phyloP scores from a whole-genome alignment of 2,888 invertebrate genomes.

The Andrena marginata region DNA sequence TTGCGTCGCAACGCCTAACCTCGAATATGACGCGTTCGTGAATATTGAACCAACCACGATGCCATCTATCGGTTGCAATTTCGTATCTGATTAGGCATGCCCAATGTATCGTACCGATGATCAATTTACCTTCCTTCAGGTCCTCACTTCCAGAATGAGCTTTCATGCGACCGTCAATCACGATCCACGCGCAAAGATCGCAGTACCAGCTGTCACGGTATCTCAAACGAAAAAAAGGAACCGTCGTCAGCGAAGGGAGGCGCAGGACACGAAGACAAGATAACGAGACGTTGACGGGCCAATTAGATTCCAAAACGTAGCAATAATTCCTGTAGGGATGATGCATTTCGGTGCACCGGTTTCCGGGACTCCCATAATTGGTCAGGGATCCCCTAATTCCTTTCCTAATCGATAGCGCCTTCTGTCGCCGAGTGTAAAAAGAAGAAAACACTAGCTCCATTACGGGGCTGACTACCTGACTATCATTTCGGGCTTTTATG shows the following conservation, averaged over 20 bases:
- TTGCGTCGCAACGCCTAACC: slow-evolving; percentile 4
- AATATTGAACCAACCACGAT: neutral
- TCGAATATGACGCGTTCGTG: slow-evolving; percentile 8
- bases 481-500: slow-evolving; percentile 16
- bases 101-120: neutral
- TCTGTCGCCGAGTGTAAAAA: slow-evolving; percentile 15
- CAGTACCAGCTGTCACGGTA: slow-evolving; percentile 82
- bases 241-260: slow-evolving; percentile 26
- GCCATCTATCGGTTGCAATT: neutral
- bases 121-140: neutral
- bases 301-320: slow-evolving; percentile 81
- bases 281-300: slow-evolving; percentile 83
- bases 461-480: neutral
- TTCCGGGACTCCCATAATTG: slow-evolving; percentile 56
- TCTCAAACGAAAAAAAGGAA: slow-evolving; percentile 51
- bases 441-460: slow-evolving; percentile 4
- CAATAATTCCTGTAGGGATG: slow-evolving; percentile 60
- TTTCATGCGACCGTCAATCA: slow-evolving; percentile 64
- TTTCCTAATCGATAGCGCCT: slow-evolving; percentile 52
- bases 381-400: slow-evolving; percentile 60
- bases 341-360: slow-evolving; percentile 60
- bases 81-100: neutral
- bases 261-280: slow-evolving; percentile 66
- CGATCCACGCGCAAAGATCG: slow-evolving; percentile 42
- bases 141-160: slow-evolving; percentile 5